Evolutionary conservation across 2,888 invertebrate species (phyloP).

Genomic region (Prosopocoilus inquinatus): DNA sequence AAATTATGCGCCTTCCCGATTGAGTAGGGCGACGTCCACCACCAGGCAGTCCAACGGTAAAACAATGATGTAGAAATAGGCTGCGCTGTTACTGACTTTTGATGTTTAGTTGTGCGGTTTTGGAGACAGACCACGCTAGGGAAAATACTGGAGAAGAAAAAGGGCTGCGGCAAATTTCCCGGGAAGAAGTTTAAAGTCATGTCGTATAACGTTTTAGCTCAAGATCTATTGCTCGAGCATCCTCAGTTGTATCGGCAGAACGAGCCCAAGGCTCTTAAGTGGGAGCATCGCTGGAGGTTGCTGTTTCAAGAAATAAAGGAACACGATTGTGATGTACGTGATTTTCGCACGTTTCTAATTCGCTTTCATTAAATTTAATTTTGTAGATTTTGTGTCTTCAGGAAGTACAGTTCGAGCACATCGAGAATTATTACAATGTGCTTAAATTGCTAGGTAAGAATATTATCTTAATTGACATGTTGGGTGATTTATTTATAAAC

Average conservation of each 20-base stretch:
- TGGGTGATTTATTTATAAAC: neutral
- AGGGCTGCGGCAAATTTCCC: slow-evolving; percentile 20
- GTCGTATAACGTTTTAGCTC: slow-evolving; percentile 88
- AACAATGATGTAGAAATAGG: too few relatives aligned
- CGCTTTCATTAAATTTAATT: slow-evolving; percentile 27
- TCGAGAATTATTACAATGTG: slow-evolving; percentile 58
- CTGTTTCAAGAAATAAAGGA: slow-evolving; percentile 59
- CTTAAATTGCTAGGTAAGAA: slow-evolving; percentile 48
- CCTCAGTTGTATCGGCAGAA: slow-evolving; percentile 69
- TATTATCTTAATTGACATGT: neutral
- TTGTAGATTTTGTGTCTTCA: slow-evolving; percentile 81
- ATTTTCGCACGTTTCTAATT: too few relatives aligned
- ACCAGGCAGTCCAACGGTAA: slow-evolving; percentile 2
- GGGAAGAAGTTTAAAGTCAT: slow-evolving; percentile 65
- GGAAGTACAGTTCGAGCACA: slow-evolving; percentile 72
- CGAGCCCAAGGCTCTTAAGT: slow-evolving; percentile 59
- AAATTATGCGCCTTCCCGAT: neutral
- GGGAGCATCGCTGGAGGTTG: slow-evolving; percentile 65
- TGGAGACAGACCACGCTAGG: slow-evolving; percentile 25
- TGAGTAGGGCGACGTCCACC: neutral
- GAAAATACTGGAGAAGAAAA: slow-evolving; percentile 10
- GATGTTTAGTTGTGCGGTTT: slow-evolving; percentile 13
- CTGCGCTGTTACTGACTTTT: neutral
- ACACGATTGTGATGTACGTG: slow-evolving; percentile 62
- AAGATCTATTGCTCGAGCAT: slow-evolving; percentile 74